A percentile compares a stretch with the other conserved stretches of the same genome.
phyloP scores from a whole-genome alignment of 2,113 vertebrate genomes.

The Eulemur rufifrons region DNA sequence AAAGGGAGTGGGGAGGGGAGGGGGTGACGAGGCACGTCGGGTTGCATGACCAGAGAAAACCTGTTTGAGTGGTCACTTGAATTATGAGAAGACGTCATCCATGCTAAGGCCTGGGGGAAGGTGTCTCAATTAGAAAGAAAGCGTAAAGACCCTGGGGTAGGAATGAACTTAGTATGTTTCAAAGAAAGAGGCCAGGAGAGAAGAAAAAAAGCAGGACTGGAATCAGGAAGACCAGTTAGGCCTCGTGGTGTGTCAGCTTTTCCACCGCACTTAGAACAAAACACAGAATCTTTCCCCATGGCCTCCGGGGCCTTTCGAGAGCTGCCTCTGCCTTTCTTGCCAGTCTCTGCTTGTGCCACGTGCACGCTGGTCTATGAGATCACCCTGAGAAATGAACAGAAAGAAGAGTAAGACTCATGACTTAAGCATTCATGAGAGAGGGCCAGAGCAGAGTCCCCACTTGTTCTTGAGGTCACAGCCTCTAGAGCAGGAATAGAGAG shows the following conservation, averaged over 20 bases:
- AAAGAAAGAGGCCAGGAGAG: not conserved
- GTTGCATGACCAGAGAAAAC: not conserved
- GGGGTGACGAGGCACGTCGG: too few species aligned
- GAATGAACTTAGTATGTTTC: not conserved
- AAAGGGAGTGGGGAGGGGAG: not conserved
- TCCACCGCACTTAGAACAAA: not conserved
- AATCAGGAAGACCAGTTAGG: not conserved
- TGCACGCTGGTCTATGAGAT: not conserved
- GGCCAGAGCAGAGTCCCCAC: not conserved
- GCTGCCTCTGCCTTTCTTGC: not conserved
- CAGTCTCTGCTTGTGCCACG: not conserved
- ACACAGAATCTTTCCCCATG: not conserved
- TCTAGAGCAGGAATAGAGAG: not conserved
- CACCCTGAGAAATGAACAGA: not conserved
- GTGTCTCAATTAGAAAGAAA: not conserved
- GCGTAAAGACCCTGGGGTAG: not conserved
- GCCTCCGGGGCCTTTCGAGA: not conserved
- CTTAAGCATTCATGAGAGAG: not conserved
- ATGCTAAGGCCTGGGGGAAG: not conserved
- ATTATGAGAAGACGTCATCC: not conserved
- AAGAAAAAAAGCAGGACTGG: not conserved
- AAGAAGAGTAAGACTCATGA: not conserved
- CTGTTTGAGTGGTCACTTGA: not conserved
- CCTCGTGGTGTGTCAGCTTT: not conserved
- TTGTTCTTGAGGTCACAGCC: not conserved